Percentiles rank a stretch among this genome's conserved stretches.
phyloP scores from a whole-genome alignment of 1,140 invertebrate species.

The Calliphora vicina region DNA sequence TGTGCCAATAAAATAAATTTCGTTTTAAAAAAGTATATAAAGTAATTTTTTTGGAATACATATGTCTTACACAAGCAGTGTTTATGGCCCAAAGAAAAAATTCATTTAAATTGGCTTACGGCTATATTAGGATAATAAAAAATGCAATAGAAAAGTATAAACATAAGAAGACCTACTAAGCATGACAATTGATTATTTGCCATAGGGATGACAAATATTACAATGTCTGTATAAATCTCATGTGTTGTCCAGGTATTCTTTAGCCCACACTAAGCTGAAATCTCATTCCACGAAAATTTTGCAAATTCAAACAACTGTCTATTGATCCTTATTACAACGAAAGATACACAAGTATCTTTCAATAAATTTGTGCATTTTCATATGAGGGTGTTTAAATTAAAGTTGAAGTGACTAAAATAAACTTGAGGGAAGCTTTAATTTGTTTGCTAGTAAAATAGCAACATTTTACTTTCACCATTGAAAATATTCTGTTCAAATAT shows the following conservation, averaged over 20 bases:
- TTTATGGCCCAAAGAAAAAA: background rate
- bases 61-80: too few relatives aligned
- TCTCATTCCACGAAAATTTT: background rate
- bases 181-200: background rate
- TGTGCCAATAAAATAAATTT: slow-evolving; percentile 30
- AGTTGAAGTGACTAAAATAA: background rate
- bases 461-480: background rate
- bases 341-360: background rate
- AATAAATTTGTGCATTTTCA: too few relatives aligned
- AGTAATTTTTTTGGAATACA: background rate
- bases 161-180: too few relatives aligned
- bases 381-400: background rate
- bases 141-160: background rate
- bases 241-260: background rate
- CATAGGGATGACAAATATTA: too few relatives aligned
- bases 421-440: background rate
- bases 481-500: too few relatives aligned
- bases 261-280: background rate
- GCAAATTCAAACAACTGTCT: background rate
- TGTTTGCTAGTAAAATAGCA: background rate
- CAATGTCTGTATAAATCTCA: too few relatives aligned
- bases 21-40: background rate
- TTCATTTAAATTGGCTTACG: background rate
- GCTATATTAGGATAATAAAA: background rate
- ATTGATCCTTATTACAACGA: background rate